Evolutionary conservation across 2,797 vertebrate genomes (phyloP), one percentile per base, ranked within the genome.

Genomic region (Euthynnus affinis): DNA sequence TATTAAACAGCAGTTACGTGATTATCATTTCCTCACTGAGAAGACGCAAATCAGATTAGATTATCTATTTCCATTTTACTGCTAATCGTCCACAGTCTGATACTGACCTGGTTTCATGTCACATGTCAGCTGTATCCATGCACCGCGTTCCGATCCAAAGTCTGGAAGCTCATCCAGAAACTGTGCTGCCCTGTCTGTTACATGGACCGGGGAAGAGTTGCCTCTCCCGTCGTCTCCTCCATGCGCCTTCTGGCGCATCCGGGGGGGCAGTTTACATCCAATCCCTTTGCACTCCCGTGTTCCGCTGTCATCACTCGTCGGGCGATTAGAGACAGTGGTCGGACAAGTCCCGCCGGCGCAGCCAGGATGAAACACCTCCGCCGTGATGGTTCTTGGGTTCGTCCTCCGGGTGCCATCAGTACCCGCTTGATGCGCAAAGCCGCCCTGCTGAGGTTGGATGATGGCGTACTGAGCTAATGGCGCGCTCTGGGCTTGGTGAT

Each of bases 61-160:
- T 56, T 9, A 22, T 22, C 15, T 25, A 0, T 60, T 59, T 59
- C 5, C 4, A 14, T 71, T 48, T 10, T 58, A 27, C 40, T 53
- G 4, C 1, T 37, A 20, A 52, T 40, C 37, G 10, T 23, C 29
- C 44, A 15, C 63, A 60, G 49, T 6, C 9, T 15, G n/a, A 61
- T 59, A 86, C 91, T 72, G n/a, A 97, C 96, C 96, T 95, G 96
- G 94, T 88, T 95, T 96, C 78, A 97, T 94, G 89, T 97, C 96
- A 82, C 96, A 98, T 52, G 94, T 94, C 86, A 98, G 87, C 90
- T 97, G 96, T 74, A 97, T 95, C 10, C 94, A 95, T 4, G 95
- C 94, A 9, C 95, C 94, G 13, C 94, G 88, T 56, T 97, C 95
- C 2, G 96, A 82, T 0, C 84, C 93, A 13, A 95, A 84, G 15